A percentile compares a stretch with the other conserved stretches of the same genome.
Evolutionary conservation across 2,113 vertebrate genomes (phyloP).

Genomic region (Scolopax mira): DNA sequence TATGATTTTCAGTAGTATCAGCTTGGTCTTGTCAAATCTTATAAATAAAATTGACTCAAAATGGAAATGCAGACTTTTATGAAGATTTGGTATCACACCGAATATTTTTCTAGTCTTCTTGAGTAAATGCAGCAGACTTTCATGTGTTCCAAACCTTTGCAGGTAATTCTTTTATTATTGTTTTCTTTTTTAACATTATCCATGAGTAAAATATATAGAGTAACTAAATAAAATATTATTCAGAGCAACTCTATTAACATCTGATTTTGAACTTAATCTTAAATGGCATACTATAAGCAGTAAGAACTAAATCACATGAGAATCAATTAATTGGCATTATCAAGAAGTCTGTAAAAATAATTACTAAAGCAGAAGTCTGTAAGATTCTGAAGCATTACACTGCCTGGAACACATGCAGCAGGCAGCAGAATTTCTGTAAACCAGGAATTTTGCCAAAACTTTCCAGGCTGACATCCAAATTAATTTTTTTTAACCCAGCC

Average conservation of each 20-base stretch:
- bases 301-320: background rate
- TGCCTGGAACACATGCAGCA: constrained; percentile 27
- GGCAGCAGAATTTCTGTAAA: constrained; percentile 36
- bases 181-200: background rate
- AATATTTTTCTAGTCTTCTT: constrained; percentile 22
- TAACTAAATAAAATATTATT: background rate
- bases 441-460: constrained; percentile 52
- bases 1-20: background rate
- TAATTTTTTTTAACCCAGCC: background rate
- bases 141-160: background rate
- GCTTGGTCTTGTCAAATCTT: background rate
- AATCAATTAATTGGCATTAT: constrained; percentile 41
- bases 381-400: background rate
- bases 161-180: background rate
- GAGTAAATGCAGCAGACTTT: background rate
- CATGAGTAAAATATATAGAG: background rate
- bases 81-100: background rate
- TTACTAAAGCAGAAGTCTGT: constrained; percentile 6
- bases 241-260: background rate
- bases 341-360: constrained; percentile 38
- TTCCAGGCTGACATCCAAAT: constrained; percentile 29
- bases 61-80: background rate
- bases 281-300: background rate
- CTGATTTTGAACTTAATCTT: constrained; percentile 39
- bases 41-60: background rate